phyloP scores from a whole-genome alignment of 2,797 vertebrate species.

The Epinephelus coioides region DNA sequence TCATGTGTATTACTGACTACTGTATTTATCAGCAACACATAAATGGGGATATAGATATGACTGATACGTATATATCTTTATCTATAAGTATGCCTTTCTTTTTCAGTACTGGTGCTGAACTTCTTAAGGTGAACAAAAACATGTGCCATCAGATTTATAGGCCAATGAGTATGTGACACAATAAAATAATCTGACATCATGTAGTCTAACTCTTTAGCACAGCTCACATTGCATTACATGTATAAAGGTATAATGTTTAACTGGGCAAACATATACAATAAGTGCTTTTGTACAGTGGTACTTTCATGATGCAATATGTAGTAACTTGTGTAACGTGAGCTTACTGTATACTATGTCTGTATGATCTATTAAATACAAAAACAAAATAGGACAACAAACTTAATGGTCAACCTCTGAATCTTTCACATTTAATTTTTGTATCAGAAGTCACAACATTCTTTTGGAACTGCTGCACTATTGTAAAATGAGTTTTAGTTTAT shows the following conservation, averaged over 20 bases:
- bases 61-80: constrained; percentile 32
- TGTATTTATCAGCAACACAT: constrained; percentile 31
- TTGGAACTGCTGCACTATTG: neutral
- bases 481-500: neutral
- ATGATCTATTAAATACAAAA: constrained; percentile 61
- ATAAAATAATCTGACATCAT: constrained; percentile 4
- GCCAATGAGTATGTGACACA: constrained; percentile 38
- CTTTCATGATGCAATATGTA: constrained; percentile 69
- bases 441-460: neutral
- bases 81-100: constrained; percentile 48
- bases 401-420: constrained; percentile 1
- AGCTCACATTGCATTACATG: constrained; percentile 56
- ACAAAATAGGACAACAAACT: constrained; percentile 29
- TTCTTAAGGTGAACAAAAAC: constrained; percentile 49
- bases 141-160: constrained; percentile 58
- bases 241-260: constrained; percentile 51
- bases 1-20: constrained; percentile 47
- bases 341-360: constrained; percentile 65
- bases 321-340: constrained; percentile 64
- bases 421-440: constrained; percentile 18
- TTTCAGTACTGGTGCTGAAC: constrained; percentile 31
- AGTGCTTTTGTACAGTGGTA: constrained; percentile 75
- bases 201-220: constrained; percentile 51
- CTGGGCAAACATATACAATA: constrained; percentile 59
- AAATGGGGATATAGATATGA: constrained; percentile 19